Evolutionary conservation across 2,888 invertebrate species (phyloP), one percentile per base, ranked within the genome.

Genomic region (Stenolophus ochropezus): DNA sequence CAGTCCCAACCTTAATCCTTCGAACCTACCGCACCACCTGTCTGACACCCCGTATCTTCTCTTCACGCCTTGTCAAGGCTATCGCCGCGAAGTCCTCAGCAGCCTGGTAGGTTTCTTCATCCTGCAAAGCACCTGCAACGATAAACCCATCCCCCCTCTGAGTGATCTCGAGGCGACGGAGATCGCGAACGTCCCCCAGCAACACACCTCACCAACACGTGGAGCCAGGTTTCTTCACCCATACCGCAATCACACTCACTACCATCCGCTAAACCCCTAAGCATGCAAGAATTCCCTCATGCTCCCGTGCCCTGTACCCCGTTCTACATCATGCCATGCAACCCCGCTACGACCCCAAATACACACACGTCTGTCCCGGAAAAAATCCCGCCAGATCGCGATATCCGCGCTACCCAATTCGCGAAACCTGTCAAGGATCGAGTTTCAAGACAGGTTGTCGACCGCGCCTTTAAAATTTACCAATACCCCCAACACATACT

Each of bases 391-490:
- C 76, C 71, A 81, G 1, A 82, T n/a, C n/a, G n/a, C n/a, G n/a
- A n/a, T n/a, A n/a, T n/a, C 56, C 5, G 33, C 4, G 11, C n/a
- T n/a, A n/a, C n/a, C n/a, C n/a, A n/a, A n/a, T n/a, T n/a, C n/a
- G n/a, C n/a, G n/a, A n/a, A n/a, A n/a, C n/a, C n/a, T n/a, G n/a
- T n/a, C n/a, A n/a, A n/a, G n/a, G n/a, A n/a, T 6, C n/a, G n/a
- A n/a, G n/a, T n/a, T 4, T 82, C 82, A 83, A 5, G 14, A 20
- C 0, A 83, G 21, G 20, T 74, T 33, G 16, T 83, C 82, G 23
- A 83, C 80, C 21, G 82, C 80, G 6, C 82, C 71, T 18, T 65
- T 80, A 11, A 82, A 83, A 14, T 83, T 80, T 0, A 83, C 80
- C 56, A 83, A 82, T 2, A 79, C 21, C 2, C 83, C 80, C 25